Percentiles rank a stretch among this genome's conserved stretches.
Evolutionary conservation across 2,113 vertebrate genomes (phyloP).

Genomic region (Rutilus rutilus): DNA sequence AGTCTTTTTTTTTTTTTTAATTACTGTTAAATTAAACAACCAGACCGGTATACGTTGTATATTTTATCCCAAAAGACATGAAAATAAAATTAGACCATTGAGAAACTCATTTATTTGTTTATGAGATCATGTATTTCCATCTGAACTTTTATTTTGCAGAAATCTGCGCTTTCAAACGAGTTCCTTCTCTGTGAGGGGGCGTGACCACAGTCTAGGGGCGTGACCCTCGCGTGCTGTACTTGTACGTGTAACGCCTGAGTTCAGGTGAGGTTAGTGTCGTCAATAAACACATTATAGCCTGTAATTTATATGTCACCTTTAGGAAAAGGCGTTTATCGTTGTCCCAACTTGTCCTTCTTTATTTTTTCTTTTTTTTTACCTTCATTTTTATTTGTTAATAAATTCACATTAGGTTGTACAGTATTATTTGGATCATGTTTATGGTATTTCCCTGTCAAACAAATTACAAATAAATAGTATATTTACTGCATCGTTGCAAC

Average conservation of each 20-base stretch:
- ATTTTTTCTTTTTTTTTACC: no score
- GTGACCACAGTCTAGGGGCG: not conserved
- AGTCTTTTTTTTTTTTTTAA: no score
- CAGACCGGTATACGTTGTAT: not conserved
- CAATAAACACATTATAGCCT: not conserved
- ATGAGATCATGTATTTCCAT: not conserved
- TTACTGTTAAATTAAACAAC: not conserved
- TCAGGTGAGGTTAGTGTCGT: not conserved
- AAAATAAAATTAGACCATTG: not conserved
- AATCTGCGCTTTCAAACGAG: not conserved
- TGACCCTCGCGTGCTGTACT: not conserved
- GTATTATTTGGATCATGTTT: not conserved
- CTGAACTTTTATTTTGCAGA: not conserved
- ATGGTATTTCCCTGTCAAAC: not conserved
- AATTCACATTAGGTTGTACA: no score
- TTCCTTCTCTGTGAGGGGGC: not conserved
- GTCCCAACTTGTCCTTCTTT: no score
- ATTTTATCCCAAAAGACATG: fast-evolving
- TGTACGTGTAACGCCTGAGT: not conserved
- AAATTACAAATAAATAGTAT: not conserved
- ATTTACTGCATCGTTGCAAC: not conserved
- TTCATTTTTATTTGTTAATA: no score
- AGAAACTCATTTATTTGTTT: no score
- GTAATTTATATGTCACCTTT: not conserved
- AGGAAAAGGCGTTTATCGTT: not conserved